Base-by-base conservation (phyloP, 2,113 vertebrate species). In the Merops nubicus region DNA sequence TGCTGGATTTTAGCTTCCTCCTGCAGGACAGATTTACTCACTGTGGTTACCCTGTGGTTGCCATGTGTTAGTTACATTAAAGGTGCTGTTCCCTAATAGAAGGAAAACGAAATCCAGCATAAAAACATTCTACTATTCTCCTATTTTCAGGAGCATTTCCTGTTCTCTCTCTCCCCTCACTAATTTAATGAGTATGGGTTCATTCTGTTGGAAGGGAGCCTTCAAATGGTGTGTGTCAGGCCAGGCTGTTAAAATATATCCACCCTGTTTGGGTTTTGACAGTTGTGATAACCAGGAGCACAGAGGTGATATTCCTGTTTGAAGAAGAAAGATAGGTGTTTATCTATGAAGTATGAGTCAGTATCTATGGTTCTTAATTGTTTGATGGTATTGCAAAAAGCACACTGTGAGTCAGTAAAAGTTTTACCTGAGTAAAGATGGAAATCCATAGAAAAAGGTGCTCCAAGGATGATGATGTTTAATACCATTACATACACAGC, bases 31-130 rank as follows among this genome's bases (percentile, higher is more conserved):
- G 93, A 97, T 96, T 95, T 95, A 84, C 83, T 89, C 64, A 34
- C 83, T 92, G 96, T 95, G 92, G 93, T 96, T 92, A 72, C 76
- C 62, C 73, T 94, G 93, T 93, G 96, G 93, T 92, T 81, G 83
- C 83, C 88, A 91, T 83, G 94, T 93, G 95, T 86, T 96, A 92
- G 60, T 79, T 92, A 92, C 77, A 64, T 94, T 92, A 81, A 89
- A 96, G 83, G 79, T 80, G 57, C 76, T 79, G 76, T 57, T 89
- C 53, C 85, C 65, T 92, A 77, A 91, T 84, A 88, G 92, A 78
- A 91, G 72, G 85, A 91, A 94, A 89, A 73, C 94, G 82, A 92
- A 95, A 94, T 91, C 80, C 83, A 69, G 23, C 33, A 64, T 23
- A 42, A 82, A 92, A 85, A 40, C 65, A 14, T 45, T 87, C 56